phyloP scores from a whole-genome alignment of 2,797 vertebrate species.

The Scolopax bukidnonensis region DNA sequence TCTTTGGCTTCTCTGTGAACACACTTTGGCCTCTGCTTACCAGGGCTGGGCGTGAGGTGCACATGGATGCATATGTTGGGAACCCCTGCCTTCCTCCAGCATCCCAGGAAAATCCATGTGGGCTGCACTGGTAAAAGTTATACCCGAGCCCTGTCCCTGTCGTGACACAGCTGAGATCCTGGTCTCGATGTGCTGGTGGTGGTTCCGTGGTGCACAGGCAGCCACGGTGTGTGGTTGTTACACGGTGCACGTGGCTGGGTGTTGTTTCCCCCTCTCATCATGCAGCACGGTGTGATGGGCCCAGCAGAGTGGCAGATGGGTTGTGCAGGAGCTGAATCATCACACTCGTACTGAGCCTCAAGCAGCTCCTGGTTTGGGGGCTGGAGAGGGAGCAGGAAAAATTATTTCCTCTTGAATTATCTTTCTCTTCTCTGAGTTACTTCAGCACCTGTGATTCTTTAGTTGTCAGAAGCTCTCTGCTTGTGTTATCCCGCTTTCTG shows the following conservation, averaged over 20 bases:
- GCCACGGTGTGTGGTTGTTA: neutral
- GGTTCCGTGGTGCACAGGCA: accelerated
- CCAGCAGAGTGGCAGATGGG: slow-evolving; percentile 35
- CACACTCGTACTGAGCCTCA: neutral
- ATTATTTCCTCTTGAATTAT: slow-evolving; percentile 18
- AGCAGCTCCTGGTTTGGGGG: slow-evolving; percentile 32
- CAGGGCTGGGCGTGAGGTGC: neutral
- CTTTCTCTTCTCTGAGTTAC: neutral
- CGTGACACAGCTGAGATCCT: too few relatives aligned
- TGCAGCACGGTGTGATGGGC: neutral
- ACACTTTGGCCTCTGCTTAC: neutral
- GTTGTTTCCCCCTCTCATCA: slow-evolving; percentile 21
- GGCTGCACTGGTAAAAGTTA: neutral
- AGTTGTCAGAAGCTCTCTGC: neutral
- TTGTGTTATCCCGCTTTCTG: neutral
- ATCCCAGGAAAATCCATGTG: neutral
- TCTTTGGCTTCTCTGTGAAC: neutral
- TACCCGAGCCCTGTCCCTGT: neutral
- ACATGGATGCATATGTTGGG: neutral
- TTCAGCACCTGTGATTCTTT: neutral
- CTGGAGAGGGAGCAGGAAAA: slow-evolving; percentile 56
- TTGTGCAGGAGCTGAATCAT: slow-evolving; percentile 31
- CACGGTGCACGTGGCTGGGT: neutral
- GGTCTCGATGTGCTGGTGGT: accelerated
- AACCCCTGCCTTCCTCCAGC: neutral